Base-by-base conservation (phyloP, 2,888 invertebrate species). In the Baronia brevicornis region DNA sequence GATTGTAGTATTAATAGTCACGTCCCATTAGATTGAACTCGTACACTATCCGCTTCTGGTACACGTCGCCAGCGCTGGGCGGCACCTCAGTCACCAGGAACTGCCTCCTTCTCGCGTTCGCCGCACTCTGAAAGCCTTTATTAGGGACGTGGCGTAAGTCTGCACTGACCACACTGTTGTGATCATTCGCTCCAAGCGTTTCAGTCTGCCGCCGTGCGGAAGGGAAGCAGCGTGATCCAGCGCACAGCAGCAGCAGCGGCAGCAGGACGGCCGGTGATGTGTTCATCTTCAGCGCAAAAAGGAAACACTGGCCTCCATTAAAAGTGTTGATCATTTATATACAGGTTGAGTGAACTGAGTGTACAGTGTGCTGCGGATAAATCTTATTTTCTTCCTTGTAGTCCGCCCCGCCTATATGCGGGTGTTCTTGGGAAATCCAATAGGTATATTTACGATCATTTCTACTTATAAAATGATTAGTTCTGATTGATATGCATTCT, bases 281-380 rank as follows among this genome's bases (percentile, higher is more conserved):
- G 23, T 26, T 30, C 51, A 54, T 49, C 18, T 38, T 42, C 21
- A 21, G 26, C 27, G 22, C 21, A 29, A 35, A 20, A 28, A 20
- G 39, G 28, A 30, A 13, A 26, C 25, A 58, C 53, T 55, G 53
- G 41, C 37, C 41, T 38, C 33, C 36, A 39, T 33, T 32, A 20
- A 34, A 29, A 29, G 39, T 35, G 41, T 12, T 11, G 28, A 32
- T 29, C 19, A 27, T 45, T 44, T 55, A 49, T 54, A 59, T 43
- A 43, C 44, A 41, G 38, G 42, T 36, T 23, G 34, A 24, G 20
- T 30, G 33, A 11, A 15, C 25, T 26, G 24, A 22, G 22, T n/a
- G 35, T 37, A 35, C 40, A 27, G 33, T 39, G 13, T n/a, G 28
- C 32, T 20, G 14, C 21, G 25, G 13, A 29, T 13, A 25, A 18